A percentile compares a stretch with the other conserved stretches of the same genome.
These are phyloP conservation scores for Hesperia comma DNA, from an alignment of 2,888 invertebrate species.

Conservation along the genomic window DNA sequence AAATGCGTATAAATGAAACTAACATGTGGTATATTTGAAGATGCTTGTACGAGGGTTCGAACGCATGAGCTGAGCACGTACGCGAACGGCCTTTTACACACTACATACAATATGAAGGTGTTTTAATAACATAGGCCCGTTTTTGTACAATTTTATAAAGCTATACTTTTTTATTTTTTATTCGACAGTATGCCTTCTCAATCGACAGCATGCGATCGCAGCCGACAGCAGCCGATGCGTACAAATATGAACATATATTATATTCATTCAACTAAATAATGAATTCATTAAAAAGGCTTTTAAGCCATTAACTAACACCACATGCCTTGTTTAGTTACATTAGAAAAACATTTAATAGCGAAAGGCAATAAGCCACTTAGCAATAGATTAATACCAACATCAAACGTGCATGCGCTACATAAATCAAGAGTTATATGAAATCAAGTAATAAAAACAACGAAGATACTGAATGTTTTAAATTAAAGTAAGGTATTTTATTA, in stretches of 20 bases:
- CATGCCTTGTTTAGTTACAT: constrained; percentile 1
- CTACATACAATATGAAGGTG: no score
- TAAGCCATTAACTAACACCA: constrained; percentile 1
- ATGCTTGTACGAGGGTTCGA: no score
- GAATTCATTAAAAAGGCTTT: not conserved
- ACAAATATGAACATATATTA: not conserved
- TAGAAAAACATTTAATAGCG: constrained; percentile 19
- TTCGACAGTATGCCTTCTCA: not conserved
- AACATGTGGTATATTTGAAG: no score
- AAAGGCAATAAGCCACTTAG: constrained; percentile 15
- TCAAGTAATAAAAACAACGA: no score
- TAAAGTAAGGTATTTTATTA: no score
- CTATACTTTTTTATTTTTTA: not conserved
- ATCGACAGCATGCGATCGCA: not conserved
- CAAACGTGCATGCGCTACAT: not conserved
- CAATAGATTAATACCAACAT: not conserved
- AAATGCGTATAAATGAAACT: no score
- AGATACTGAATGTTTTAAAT: no score
- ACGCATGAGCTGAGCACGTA: no score
- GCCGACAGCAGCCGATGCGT: not conserved
- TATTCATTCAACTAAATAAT: not conserved
- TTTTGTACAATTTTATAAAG: no score
- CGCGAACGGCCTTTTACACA: no score
- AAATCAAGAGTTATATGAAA: not conserved
- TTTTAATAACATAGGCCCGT: no score